These are phyloP conservation scores for Lottia gigantea DNA, from an alignment of 2,888 invertebrate genomes.

Conservation along the genomic window DNA sequence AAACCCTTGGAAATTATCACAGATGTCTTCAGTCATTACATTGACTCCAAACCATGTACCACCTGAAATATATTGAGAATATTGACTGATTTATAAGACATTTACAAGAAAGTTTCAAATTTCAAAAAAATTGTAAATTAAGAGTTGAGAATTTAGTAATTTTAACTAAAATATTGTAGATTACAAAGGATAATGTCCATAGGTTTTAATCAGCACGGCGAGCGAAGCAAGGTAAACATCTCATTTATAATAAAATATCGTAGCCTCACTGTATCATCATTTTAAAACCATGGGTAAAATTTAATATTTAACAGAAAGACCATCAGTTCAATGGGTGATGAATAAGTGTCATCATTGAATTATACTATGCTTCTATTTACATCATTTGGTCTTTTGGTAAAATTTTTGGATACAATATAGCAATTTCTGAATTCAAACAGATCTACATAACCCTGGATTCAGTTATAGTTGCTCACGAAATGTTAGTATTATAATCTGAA, in stretches of 20 bases:
- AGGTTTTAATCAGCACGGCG: too few relatives aligned
- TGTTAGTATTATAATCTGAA: too few relatives aligned
- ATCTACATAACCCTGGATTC: too few relatives aligned
- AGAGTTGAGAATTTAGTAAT: too few relatives aligned
- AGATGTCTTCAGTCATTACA: constrained; percentile 90
- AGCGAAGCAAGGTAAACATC: too few relatives aligned
- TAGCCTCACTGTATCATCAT: background rate
- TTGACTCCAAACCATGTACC: constrained; percentile 95
- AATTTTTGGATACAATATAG: too few relatives aligned
- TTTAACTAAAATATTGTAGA: too few relatives aligned
- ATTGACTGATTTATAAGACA: background rate
- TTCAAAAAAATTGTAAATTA: background rate
- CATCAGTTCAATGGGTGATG: constrained; percentile 1
- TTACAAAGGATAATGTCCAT: too few relatives aligned
- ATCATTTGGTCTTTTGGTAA: background rate
- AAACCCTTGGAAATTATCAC: constrained; percentile 91
- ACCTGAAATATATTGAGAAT: constrained; percentile 69
- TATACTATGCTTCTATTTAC: background rate
- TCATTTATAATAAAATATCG: background rate
- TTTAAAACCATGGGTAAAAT: background rate
- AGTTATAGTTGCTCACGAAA: too few relatives aligned
- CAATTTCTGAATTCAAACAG: too few relatives aligned
- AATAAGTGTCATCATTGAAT: background rate
- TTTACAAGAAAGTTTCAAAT: too few relatives aligned
- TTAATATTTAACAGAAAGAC: background rate